A percentile compares a stretch with the other conserved stretches of the same genome.
Evolutionary conservation across 2,113 vertebrate species (phyloP).

Genomic region (Ciconia maguari): DNA sequence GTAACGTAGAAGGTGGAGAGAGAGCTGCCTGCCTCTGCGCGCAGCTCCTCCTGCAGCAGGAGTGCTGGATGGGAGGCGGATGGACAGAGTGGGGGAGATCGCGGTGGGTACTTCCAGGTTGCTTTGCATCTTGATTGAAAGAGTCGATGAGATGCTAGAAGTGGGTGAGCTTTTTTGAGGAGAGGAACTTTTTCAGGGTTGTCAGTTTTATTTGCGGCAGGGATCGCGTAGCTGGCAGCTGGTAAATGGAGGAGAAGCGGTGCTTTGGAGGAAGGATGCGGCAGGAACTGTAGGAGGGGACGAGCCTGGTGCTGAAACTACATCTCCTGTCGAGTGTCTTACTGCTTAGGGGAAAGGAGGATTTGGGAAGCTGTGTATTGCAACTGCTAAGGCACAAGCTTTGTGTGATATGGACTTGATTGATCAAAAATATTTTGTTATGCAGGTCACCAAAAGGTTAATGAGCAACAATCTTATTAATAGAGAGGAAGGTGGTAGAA

Average conservation of each 20-base stretch:
- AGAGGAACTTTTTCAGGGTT: neutral
- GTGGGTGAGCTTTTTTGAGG: neutral
- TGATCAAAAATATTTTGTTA: rapidly evolving
- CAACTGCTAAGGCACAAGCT: neutral
- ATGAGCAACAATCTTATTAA: neutral
- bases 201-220: neutral
- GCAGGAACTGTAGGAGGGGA: neutral
- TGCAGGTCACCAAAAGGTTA: neutral
- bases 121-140: neutral
- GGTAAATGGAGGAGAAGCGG: neutral
- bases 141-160: neutral
- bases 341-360: neutral
- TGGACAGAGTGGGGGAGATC: neutral
- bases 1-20: neutral
- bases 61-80: neutral
- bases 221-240: neutral
- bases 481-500: neutral
- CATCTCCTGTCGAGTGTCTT: neutral
- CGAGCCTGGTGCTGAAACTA: neutral
- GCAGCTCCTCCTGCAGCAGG: neutral
- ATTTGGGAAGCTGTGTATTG: neutral
- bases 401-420: neutral
- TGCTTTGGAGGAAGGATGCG: neutral
- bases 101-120: neutral
- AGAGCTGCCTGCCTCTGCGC: neutral